These are phyloP conservation scores for Hydractinia echinata DNA, from an alignment of 30 jellyfish, hydroid and myxozoan species.

Conservation along the genomic window DNA sequence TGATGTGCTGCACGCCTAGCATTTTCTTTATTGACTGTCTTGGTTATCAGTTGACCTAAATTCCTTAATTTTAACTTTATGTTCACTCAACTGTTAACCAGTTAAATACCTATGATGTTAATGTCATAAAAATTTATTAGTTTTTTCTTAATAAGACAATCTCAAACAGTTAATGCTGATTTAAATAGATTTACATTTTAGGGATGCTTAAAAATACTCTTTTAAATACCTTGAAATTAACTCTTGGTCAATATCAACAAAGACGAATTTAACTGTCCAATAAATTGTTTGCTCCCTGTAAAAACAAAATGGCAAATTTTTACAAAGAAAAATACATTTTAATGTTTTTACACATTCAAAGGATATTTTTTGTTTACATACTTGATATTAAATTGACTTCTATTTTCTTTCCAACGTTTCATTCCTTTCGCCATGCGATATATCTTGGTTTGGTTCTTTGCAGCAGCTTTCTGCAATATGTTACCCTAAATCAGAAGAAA, in stretches of 20 bases:
- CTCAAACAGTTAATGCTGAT: no score
- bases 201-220: no score
- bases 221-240: no score
- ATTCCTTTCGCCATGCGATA: constrained; percentile 42
- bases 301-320: neutral
- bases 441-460: neutral
- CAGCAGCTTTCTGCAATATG: constrained; percentile 16
- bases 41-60: no score
- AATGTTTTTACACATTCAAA: neutral
- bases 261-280: constrained; percentile 33
- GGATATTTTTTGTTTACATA: neutral
- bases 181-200: no score
- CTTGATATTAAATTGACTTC: constrained; percentile 18
- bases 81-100: no score
- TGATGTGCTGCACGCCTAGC: no score
- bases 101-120: no score
- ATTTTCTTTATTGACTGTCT: no score
- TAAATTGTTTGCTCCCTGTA: constrained; percentile 21
- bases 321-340: neutral
- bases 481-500: neutral
- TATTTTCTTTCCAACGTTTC: constrained; percentile 40
- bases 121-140: no score
- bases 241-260: constrained; percentile 14
- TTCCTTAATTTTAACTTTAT: no score
- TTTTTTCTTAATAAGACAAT: no score